A percentile compares a stretch with the other conserved stretches of the same genome.
Evolutionary conservation across 2,113 vertebrate species (phyloP).

Genomic region (human): DNA sequence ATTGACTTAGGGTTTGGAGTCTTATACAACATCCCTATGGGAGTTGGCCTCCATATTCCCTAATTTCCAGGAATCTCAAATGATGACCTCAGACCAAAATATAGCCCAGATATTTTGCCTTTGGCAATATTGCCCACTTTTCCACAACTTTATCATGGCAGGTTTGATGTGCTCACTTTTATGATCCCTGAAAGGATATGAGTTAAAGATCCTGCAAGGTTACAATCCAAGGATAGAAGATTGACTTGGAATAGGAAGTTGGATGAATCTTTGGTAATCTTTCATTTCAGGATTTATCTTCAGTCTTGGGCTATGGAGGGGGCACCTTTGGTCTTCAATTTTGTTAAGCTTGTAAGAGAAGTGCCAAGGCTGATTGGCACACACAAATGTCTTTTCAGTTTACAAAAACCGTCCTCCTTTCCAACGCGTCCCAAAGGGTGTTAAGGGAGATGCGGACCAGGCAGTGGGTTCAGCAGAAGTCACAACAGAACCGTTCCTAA

Average conservation of each 20-base stretch:
- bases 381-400: not conserved
- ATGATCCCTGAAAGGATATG: not conserved
- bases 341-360: rapidly evolving
- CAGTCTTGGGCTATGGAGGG: rapidly evolving
- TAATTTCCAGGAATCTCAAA: not conserved
- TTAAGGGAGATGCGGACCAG: not conserved
- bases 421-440: not conserved
- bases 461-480: not conserved
- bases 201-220: not conserved
- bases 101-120: not conserved
- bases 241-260: not conserved
- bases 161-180: no score
- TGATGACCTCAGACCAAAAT: not conserved
- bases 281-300: not conserved
- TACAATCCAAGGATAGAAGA: not conserved
- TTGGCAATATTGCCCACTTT: not conserved
- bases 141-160: not conserved
- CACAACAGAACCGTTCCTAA: not conserved
- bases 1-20: not conserved
- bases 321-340: no score
- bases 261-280: not conserved
- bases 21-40: no score
- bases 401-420: not conserved
- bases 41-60: rapidly evolving
- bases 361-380: no score